Percentiles rank a stretch among this genome's conserved stretches.
These are phyloP conservation scores for Todiramphus chloris DNA, from an alignment of 2,113 vertebrate genomes.

Conservation along the genomic window DNA sequence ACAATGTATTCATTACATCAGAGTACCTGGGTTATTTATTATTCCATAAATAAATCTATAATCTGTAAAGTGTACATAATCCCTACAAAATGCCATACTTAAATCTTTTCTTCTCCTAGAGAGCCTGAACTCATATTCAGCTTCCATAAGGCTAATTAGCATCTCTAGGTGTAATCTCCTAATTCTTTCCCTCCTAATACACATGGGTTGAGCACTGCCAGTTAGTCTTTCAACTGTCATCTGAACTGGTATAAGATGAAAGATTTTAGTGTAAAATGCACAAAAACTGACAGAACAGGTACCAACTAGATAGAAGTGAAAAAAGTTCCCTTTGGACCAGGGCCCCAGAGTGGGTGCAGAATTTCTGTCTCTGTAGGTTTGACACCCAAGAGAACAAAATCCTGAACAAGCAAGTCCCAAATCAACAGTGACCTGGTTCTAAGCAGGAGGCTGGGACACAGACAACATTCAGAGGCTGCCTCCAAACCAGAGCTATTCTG, in stretches of 20 bases:
- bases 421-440: not conserved
- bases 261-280: not conserved
- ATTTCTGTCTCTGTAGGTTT: not conserved
- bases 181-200: not conserved
- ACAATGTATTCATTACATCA: not conserved
- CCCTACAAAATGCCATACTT: not conserved
- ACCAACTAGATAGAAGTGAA: not conserved
- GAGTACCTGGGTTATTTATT: not conserved
- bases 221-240: not conserved
- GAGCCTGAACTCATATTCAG: not conserved
- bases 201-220: accelerated
- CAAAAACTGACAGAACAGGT: not conserved
- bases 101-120: not conserved
- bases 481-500: not conserved
- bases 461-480: not conserved
- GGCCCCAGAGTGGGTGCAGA: not conserved
- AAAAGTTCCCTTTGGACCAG: not conserved
- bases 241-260: not conserved
- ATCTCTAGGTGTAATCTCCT: not conserved
- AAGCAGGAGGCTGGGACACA: not conserved
- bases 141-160: not conserved
- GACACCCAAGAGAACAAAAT: not conserved
- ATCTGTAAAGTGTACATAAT: not conserved
- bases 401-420: not conserved
- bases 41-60: not conserved